Evolutionary conservation across 1,140 invertebrate species (phyloP), one percentile per base, ranked within the genome.

Genomic region (Heliconius hermathena): DNA sequence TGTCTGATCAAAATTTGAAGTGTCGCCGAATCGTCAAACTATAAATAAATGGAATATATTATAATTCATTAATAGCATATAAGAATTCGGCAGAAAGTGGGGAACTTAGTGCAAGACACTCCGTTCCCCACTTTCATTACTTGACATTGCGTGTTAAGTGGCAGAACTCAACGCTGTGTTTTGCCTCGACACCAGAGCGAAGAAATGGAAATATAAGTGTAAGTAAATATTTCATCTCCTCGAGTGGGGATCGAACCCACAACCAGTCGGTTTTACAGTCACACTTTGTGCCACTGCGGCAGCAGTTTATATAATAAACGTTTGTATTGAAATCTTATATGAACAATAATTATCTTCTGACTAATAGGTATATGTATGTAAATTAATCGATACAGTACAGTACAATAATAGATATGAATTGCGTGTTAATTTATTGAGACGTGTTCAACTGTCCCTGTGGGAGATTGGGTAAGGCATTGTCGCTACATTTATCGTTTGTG

Each of bases 341-440:
- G 16, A 8, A 38, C 18, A 38, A 71, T 71, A 71, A 38, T 71
- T 38, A 71, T 71, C 9, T 2, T n/a, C 20, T 1, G 33, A 71
- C 33, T 36, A 71, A 72, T 36, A 72, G n/a, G n/a, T n/a, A 36
- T 29, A 29, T 29, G 29, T 29, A 13, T 46, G 41, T 46, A 66
- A 66, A 26, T 66, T 36, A 72, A 71, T 46, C 70, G 46, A 72
- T 72, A 72, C 60, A n/a, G 66, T 22, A 22, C 70, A 71, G 8
- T 71, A 78, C 73, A 57, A 73, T 79, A 73, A 83, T 85, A 83
- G 81, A 60, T 80, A 79, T 84, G 79, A 83, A 81, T 80, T 79
- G 80, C 75, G 74, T 77, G 83, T 88, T 88, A 88, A 88, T 88
- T 85, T 86, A 83, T 79, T 72, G 83, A 81, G 79, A 81, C 81